Conservation (phyloP, 1,140 invertebrate species). For the Drosophila rhopaloa region DNA sequence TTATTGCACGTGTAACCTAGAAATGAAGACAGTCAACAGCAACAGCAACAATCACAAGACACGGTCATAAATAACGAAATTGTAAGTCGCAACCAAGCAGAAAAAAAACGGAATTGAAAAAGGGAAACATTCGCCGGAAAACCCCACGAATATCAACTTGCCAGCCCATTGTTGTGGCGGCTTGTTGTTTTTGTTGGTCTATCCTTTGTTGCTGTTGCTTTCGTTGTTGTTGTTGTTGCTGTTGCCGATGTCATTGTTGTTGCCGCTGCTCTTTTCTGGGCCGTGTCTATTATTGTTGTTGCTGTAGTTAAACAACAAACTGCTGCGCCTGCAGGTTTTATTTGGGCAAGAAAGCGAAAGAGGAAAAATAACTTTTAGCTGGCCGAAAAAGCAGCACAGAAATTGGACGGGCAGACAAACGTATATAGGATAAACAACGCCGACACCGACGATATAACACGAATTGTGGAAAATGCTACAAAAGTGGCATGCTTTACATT, state of each 20-base stretch:
- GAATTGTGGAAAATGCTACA: conserved; percentile 75
- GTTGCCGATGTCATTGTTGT: conserved; percentile 29
- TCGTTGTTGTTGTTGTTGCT: conserved; percentile 13
- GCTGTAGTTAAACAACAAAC: conserved; percentile 33
- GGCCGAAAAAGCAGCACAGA: conserved; percentile 37
- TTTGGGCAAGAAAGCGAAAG: conserved; percentile 49
- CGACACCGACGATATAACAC: conserved; percentile 59
- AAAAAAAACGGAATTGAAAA: conserved; percentile 28
- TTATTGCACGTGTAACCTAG: conserved; percentile 68
- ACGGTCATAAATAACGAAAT: conserved; percentile 75
- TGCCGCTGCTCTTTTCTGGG: conserved; percentile 45
- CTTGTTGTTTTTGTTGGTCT: conserved; percentile 14
- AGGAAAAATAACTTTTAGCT: conserved; percentile 62
- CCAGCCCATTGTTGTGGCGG: conserved; percentile 47
- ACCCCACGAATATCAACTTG: conserved; percentile 58
- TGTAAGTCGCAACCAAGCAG: conserved; percentile 49
- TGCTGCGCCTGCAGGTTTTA: conserved; percentile 76
- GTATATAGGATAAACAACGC: conserved; percentile 54
- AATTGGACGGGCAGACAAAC: conserved; percentile 66
- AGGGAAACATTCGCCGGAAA: conserved; percentile 49
- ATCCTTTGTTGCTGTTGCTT: conserved; percentile 13
- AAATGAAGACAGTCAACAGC: conserved; percentile 55
- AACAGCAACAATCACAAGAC: conserved; percentile 46
- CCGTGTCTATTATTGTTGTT: conserved; percentile 38
- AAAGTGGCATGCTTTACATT: conserved; percentile 51